These are phyloP conservation scores for Helicoverpa assulta DNA, from an alignment of 2,888 invertebrate species.

Conservation along the genomic window DNA sequence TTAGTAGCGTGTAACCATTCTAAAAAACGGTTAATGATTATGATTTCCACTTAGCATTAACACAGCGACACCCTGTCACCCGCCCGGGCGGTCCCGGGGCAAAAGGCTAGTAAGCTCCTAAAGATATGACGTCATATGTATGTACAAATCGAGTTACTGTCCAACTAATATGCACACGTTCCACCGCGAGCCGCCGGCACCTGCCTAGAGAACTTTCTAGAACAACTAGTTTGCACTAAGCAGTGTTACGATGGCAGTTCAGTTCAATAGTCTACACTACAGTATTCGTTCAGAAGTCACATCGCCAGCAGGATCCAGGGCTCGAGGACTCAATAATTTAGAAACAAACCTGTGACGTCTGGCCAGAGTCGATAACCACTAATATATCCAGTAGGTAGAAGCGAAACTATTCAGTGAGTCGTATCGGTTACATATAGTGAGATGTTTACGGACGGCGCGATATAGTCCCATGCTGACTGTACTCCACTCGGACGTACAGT, in stretches of 20 bases:
- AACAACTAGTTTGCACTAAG: slow-evolving; percentile 17
- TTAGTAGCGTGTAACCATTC: slow-evolving; percentile 64
- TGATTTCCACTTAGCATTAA: slow-evolving; percentile 86
- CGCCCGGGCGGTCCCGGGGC: slow-evolving; percentile 86
- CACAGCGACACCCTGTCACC: slow-evolving; percentile 90
- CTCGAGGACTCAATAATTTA: slow-evolving; percentile 54
- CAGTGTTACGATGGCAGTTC: slow-evolving; percentile 31
- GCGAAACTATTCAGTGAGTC: slow-evolving; percentile 42
- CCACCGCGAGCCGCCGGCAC: slow-evolving; percentile 64
- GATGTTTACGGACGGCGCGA: slow-evolving; percentile 82
- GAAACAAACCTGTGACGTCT: slow-evolving; percentile 57
- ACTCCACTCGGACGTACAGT: slow-evolving; percentile 56
- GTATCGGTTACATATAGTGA: slow-evolving; percentile 57
- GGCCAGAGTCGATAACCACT: slow-evolving; percentile 49
- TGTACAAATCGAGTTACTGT: slow-evolving; percentile 80
- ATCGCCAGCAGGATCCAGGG: slow-evolving; percentile 11
- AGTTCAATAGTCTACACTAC: slow-evolving; percentile 46
- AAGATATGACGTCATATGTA: slow-evolving; percentile 88
- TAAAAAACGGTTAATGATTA: slow-evolving; percentile 81
- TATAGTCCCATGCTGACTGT: slow-evolving; percentile 60
- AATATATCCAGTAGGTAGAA: slow-evolving; percentile 50
- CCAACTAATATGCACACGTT: slow-evolving; percentile 66
- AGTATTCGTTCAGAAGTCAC: not conserved
- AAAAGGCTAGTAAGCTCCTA: slow-evolving; percentile 90
- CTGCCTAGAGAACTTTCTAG: not conserved